Conservation (phyloP, 23 tunicate species). For the Phallusia fumigata region DNA sequence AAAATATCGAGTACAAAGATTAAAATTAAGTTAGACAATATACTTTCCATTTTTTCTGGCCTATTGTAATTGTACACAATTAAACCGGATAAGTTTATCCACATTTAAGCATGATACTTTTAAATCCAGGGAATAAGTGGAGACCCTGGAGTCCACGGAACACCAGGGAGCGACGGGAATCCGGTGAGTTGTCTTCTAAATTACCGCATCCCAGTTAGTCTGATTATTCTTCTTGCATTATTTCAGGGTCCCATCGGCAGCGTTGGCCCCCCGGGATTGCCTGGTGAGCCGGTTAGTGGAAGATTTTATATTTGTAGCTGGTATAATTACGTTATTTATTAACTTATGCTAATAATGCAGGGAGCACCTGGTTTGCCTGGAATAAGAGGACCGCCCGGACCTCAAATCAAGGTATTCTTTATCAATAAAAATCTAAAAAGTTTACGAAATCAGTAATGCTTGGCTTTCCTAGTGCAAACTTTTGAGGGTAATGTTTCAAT, state of each 20-base stretch:
- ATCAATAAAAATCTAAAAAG: not conserved
- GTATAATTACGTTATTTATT: not conserved
- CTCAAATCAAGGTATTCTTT: not conserved
- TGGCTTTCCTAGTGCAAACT: not conserved
- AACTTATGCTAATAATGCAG: not conserved
- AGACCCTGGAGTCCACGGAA: not conserved
- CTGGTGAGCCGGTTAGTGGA: slow-evolving; percentile 1
- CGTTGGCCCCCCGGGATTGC: not conserved
- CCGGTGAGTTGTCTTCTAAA: not conserved
- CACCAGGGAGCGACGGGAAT: not conserved
- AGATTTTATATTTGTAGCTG: not conserved
- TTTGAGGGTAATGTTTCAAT: not conserved
- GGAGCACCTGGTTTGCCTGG: not conserved
- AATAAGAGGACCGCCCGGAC: slow-evolving; percentile 7
- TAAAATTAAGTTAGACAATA: no score
- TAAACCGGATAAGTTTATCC: no score
- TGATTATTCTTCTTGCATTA: not conserved
- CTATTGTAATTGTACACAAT: no score
- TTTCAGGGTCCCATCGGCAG: not conserved
- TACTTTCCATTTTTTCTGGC: no score
- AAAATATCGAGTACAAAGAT: no score
- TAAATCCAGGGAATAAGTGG: not conserved
- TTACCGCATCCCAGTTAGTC: not conserved
- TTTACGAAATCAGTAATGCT: not conserved
- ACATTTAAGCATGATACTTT: not conserved